Conservation (phyloP, 1,140 invertebrate species). For the Arion vulgaris region DNA sequence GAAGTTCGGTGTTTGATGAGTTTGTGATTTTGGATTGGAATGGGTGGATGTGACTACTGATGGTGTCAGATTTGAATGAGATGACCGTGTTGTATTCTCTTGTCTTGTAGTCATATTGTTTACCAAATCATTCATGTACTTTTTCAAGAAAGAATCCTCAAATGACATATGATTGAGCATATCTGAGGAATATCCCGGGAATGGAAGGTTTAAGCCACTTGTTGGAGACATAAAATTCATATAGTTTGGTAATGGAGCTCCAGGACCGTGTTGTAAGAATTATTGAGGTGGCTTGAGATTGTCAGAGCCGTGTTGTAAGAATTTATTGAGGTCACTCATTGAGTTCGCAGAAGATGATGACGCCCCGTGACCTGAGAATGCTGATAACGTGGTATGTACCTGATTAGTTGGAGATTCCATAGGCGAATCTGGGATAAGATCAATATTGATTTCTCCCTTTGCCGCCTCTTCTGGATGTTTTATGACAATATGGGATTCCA, state of each 20-base stretch:
- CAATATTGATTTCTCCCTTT: constrained; percentile 92
- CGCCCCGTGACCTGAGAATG: constrained; percentile 68
- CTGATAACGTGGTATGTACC: constrained; percentile 44
- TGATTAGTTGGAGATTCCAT: constrained; percentile 80
- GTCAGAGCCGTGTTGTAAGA: constrained; percentile 64
- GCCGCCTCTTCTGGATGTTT: constrained; percentile 94
- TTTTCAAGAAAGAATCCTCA: constrained; percentile 92
- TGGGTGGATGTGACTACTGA: neutral
- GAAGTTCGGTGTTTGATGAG: neutral
- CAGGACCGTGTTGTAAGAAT: too few species aligned
- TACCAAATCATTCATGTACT: constrained; percentile 81
- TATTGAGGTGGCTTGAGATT: too few species aligned
- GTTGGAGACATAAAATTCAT: constrained; percentile 59
- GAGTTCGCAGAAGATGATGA: constrained; percentile 65
- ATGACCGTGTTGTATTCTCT: constrained; percentile 19
- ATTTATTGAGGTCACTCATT: constrained; percentile 74
- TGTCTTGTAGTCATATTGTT: constrained; percentile 32
- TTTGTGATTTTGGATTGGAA: neutral
- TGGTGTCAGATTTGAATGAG: neutral
- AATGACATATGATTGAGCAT: constrained; percentile 2
- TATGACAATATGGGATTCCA: constrained; percentile 93
- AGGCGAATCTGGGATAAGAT: constrained; percentile 85
- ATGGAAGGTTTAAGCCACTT: neutral
- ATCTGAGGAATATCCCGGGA: neutral
- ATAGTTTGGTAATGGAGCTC: constrained; percentile 67